Evolutionary conservation across 2,113 vertebrate genomes (phyloP).

Genomic region (Anolis carolinensis): DNA sequence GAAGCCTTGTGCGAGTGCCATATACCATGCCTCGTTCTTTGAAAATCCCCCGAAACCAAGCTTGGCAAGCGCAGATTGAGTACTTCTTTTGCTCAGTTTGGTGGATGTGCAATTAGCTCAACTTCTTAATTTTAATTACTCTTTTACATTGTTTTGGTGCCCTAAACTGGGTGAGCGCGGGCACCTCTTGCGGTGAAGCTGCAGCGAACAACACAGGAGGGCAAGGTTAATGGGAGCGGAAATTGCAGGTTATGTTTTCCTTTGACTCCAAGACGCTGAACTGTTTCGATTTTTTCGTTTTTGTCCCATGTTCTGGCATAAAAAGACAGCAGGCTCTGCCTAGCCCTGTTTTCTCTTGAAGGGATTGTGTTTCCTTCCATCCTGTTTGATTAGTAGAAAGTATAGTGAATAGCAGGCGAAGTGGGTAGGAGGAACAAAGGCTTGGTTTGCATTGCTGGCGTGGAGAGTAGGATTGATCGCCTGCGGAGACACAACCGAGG

Average conservation of each 20-base stretch:
- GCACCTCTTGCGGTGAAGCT: not conserved
- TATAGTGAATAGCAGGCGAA: slow-evolving; percentile 22
- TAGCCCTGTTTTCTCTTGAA: slow-evolving; percentile 18
- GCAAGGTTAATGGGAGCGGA: not conserved
- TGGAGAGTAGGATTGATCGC: slow-evolving; percentile 20
- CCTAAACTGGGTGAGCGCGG: not conserved
- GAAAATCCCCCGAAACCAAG: not conserved
- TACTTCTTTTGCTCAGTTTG: not conserved
- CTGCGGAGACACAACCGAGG: not conserved
- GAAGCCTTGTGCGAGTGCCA: not conserved
- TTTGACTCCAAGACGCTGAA: not conserved
- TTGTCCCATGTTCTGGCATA: not conserved
- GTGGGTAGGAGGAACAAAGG: slow-evolving; percentile 14
- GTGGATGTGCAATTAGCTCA: not conserved
- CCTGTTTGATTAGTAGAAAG: not conserved
- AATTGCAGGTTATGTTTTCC: not conserved
- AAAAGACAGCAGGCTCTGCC: slow-evolving; percentile 2
- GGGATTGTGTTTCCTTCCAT: not conserved
- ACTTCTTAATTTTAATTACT: not conserved
- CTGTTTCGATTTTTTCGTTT: slow-evolving; percentile 14
- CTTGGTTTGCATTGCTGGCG: not conserved
- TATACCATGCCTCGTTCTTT: not conserved
- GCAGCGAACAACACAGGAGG: not conserved
- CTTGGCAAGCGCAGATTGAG: not conserved
- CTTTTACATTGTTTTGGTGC: accelerated